Percentiles rank a stretch among this genome's conserved stretches.
Conservation (phyloP, 64 coral and sea anemone genomes). For the Montipora foliosa region DNA sequence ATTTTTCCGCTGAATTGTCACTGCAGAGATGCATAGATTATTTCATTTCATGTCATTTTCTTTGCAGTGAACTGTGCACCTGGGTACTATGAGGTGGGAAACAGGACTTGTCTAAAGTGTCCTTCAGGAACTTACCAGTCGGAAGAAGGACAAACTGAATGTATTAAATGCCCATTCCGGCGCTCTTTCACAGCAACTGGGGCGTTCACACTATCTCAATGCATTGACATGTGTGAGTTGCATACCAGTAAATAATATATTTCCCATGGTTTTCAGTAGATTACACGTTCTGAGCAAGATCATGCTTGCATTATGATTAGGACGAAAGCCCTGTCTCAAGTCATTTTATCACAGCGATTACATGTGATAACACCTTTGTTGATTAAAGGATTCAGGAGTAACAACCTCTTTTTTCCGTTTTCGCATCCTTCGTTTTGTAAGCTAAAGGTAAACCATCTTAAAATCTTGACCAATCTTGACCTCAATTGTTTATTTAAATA, state of each 20-base stretch:
- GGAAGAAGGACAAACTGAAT: not conserved
- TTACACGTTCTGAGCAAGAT: too few relatives aligned
- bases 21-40: not conserved
- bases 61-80: not conserved
- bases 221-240: not conserved
- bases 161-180: not conserved
- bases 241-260: not conserved
- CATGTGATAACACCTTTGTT: too few relatives aligned
- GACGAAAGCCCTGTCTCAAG: too few relatives aligned
- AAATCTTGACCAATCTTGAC: too few relatives aligned
- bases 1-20: not conserved
- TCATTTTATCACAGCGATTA: too few relatives aligned
- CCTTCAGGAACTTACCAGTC: constrained; percentile 4
- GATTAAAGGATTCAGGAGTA: too few relatives aligned
- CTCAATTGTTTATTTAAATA: too few relatives aligned
- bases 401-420: too few relatives aligned
- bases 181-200: not conserved
- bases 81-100: not conserved
- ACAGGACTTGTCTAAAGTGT: not conserved
- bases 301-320: too few relatives aligned
- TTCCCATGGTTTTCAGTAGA: too few relatives aligned
- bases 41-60: not conserved
- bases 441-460: too few relatives aligned
- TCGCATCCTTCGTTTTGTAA: too few relatives aligned
- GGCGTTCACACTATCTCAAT: not conserved